These are phyloP conservation scores for Agapornis canus DNA, from an alignment of 2,797 vertebrate species.

Conservation along the genomic window DNA sequence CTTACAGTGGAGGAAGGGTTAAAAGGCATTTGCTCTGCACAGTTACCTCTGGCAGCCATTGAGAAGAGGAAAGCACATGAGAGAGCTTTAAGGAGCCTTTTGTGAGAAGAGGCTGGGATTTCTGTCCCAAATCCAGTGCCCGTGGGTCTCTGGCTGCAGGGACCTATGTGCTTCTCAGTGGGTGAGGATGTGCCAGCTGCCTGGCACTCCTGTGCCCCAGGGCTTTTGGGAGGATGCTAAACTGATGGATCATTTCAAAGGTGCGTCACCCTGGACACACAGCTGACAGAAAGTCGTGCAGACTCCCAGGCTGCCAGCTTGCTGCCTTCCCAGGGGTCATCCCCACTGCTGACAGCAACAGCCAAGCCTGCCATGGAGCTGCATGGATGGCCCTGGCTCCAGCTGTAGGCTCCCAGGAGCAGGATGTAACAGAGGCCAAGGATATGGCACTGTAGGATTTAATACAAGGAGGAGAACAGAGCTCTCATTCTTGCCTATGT, in stretches of 20 bases:
- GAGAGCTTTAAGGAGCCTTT: constrained; percentile 2
- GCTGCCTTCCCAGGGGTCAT: neutral
- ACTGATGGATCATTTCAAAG: neutral
- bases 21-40: neutral
- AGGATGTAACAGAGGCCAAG: rapidly evolving
- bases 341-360: neutral
- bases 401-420: neutral
- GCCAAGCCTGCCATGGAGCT: neutral
- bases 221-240: neutral
- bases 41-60: neutral
- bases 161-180: neutral
- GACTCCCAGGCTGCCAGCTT: neutral
- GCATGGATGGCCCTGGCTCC: neutral
- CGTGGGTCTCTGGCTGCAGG: neutral
- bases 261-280: neutral
- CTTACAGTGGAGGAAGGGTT: neutral
- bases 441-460: neutral
- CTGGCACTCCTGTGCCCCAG: neutral
- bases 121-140: neutral
- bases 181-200: neutral
- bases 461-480: neutral
- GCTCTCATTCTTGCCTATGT: neutral
- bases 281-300: neutral
- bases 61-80: neutral
- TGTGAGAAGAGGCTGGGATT: neutral